phyloP scores from a whole-genome alignment of 2,113 vertebrate genomes.

The Tragelaphus imberbis region DNA sequence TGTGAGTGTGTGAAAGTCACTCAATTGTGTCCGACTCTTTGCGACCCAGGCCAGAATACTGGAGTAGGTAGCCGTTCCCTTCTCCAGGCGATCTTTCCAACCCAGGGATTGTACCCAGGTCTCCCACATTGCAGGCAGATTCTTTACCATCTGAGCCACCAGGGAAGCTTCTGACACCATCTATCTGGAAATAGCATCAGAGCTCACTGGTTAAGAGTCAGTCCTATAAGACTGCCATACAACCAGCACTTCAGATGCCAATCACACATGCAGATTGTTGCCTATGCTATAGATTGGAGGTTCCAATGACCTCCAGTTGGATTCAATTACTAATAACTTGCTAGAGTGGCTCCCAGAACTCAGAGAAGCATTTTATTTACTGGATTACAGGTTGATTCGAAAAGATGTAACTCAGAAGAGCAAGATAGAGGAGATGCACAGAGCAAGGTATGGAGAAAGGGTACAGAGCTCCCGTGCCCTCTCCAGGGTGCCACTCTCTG shows the following conservation, averaged over 20 bases:
- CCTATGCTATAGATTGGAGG: background rate
- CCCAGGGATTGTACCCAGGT: background rate
- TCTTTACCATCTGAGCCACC: background rate
- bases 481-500: background rate
- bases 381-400: background rate
- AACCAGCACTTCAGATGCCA: background rate
- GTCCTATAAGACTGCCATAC: background rate
- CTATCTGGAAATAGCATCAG: background rate
- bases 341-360: background rate
- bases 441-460: background rate
- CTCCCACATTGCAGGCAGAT: background rate
- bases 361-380: background rate
- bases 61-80: background rate
- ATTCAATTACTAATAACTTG: background rate
- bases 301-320: background rate
- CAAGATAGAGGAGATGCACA: background rate
- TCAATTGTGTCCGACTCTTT: background rate
- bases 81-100: background rate
- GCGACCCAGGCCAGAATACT: background rate
- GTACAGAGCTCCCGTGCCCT: background rate
- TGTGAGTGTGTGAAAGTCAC: background rate
- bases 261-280: background rate
- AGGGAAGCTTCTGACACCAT: background rate
- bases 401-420: background rate
- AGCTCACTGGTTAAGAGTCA: background rate